Evolutionary conservation across 2,113 vertebrate species (phyloP), one percentile per base, ranked within the genome.

Genomic region (Rhadina sibilatrix): DNA sequence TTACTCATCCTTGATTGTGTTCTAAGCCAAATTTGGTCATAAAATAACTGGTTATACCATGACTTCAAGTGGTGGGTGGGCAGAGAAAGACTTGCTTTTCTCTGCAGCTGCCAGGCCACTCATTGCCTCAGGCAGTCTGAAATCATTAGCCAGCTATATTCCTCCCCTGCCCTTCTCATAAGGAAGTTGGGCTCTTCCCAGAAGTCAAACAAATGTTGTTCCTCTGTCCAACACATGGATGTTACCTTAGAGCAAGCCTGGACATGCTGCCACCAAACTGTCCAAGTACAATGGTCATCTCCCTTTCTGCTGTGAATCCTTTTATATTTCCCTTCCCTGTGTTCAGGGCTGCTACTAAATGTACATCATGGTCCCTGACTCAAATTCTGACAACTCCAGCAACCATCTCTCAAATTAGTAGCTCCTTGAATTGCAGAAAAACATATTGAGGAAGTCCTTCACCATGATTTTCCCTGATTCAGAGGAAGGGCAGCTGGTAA

Each of bases 221-320:
- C 94, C 92, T 95, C 78, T 86, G 84, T 81, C 84, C 1, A 2
- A 91, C 64, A 95, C 75, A 59, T 17, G 33, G 76, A 87, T 89
- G 50, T 33, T 89, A 90, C 84, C 78, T 87, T 86, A 97, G 90
- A 94, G 88, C 9, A 56, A 94, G 80, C 50, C 87, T 97, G 93
- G 90, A 83, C 80, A 69, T 66, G 77, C 38, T 94, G 91, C 83
- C 90, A 88, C 47, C 0, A 3, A 70, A 49, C 19, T 54, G 19
- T 81, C 77, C 80, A 50, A 16, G 35, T 57, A 87, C 6, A 42
- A 87, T 66, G 63, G 30, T 71, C 44, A 38, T 50, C 38, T 70
- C 28, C 37, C 27, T 95, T 93, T 84, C 85, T 65, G 30, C 10
- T 78, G 56, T 47, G 42, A 53, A 81, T 70, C 13, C 20, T 56